Evolutionary conservation across 2,113 vertebrate species (phyloP).

Genomic region (Protobothrops flavoviridis): DNA sequence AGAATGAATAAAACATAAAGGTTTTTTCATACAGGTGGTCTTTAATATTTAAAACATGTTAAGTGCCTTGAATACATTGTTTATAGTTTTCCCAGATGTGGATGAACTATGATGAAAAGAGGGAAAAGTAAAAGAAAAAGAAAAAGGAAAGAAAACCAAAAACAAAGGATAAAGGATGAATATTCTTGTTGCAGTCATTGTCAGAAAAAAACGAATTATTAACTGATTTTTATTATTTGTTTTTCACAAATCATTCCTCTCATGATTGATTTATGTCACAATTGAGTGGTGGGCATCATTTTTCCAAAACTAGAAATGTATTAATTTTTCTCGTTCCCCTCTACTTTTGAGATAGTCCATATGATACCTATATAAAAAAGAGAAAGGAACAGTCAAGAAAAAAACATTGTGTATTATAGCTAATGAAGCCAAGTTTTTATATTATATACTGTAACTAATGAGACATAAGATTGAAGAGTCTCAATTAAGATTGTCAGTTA

Average conservation of each 20-base stretch:
- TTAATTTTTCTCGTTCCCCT: neutral
- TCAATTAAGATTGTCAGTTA: neutral
- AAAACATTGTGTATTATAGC: neutral
- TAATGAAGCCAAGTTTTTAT: neutral
- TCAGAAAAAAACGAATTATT: neutral
- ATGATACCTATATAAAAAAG: neutral
- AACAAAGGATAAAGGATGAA: neutral
- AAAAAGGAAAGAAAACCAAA: neutral
- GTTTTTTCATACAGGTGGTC: neutral
- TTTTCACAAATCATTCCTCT: neutral
- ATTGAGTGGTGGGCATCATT: neutral
- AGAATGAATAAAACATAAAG: neutral
- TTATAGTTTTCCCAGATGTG: neutral
- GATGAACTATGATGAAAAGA: neutral
- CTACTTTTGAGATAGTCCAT: neutral
- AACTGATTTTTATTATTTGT: neutral
- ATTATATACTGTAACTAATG: neutral
- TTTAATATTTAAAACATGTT: neutral
- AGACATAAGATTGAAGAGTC: neutral
- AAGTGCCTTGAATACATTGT: neutral
- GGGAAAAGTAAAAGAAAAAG: neutral
- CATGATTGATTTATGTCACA: neutral
- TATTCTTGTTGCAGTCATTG: neutral
- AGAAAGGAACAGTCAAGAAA: neutral
- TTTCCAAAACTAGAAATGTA: neutral